These are phyloP conservation scores for Xiphias gladius DNA, from an alignment of 2,113 vertebrate species.

Conservation along the genomic window DNA sequence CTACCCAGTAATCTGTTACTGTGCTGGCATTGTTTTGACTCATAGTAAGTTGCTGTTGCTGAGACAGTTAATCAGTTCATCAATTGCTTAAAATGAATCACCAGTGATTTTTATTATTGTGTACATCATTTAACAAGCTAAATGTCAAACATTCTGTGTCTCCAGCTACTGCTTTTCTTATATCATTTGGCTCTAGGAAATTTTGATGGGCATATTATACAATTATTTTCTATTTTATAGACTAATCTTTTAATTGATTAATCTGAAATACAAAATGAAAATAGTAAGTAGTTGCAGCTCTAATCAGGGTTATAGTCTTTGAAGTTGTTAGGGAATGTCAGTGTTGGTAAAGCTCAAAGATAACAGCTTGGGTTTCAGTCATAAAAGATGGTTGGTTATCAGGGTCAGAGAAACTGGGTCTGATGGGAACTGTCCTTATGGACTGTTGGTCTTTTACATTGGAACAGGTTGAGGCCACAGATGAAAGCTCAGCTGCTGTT, in stretches of 20 bases:
- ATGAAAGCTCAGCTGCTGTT: constrained; percentile 60
- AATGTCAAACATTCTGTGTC: neutral
- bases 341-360: neutral
- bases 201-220: neutral
- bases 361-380: constrained; percentile 13
- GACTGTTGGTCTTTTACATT: constrained; percentile 20
- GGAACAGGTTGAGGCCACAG: constrained; percentile 52
- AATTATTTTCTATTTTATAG: neutral
- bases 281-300: neutral
- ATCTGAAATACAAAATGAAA: neutral
- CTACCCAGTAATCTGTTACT: neutral
- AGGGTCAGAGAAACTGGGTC: neutral
- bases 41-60: neutral
- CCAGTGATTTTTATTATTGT: neutral
- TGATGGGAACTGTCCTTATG: neutral
- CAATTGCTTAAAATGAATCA: neutral
- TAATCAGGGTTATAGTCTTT: neutral
- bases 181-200: no score
- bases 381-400: neutral
- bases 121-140: neutral
- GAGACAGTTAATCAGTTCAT: neutral
- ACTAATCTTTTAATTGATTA: neutral
- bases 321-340: neutral
- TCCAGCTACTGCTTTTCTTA: neutral
- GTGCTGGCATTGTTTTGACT: neutral